These are phyloP conservation scores for Elysia chlorotica DNA, from an alignment of 1,140 invertebrate genomes.

Conservation along the genomic window DNA sequence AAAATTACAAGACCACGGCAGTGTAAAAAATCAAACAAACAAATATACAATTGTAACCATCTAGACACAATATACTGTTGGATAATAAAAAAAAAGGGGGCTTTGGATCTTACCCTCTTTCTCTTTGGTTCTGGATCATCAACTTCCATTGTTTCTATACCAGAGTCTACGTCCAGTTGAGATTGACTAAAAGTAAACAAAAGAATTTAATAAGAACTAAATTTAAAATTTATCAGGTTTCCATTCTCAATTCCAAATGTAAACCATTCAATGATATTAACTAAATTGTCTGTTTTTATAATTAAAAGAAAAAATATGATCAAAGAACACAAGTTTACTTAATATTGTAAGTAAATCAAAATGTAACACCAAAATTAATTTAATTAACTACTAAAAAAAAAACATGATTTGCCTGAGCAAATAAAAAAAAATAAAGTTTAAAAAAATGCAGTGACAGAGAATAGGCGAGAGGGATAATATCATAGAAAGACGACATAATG, in stretches of 20 bases:
- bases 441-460: neutral
- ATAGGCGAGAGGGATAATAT: neutral
- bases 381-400: neutral
- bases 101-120: constrained; percentile 46
- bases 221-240: no score
- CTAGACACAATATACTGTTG: neutral
- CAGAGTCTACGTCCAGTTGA: constrained; percentile 73
- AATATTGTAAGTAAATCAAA: no score
- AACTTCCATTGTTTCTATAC: constrained; percentile 79
- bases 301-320: no score
- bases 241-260: no score
- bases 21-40: neutral
- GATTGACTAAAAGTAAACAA: constrained; percentile 42
- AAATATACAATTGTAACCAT: neutral
- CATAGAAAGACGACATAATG: neutral
- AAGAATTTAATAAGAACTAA: no score
- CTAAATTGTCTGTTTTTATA: no score
- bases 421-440: neutral
- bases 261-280: no score
- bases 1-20: neutral
- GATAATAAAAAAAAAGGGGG: neutral
- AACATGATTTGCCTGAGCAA: neutral
- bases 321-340: no score
- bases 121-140: constrained; percentile 63
- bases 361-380: neutral